A percentile compares a stretch with the other conserved stretches of the same genome.
These are phyloP conservation scores for Danio kyathit DNA, from an alignment of 2,797 vertebrate genomes.

Conservation along the genomic window DNA sequence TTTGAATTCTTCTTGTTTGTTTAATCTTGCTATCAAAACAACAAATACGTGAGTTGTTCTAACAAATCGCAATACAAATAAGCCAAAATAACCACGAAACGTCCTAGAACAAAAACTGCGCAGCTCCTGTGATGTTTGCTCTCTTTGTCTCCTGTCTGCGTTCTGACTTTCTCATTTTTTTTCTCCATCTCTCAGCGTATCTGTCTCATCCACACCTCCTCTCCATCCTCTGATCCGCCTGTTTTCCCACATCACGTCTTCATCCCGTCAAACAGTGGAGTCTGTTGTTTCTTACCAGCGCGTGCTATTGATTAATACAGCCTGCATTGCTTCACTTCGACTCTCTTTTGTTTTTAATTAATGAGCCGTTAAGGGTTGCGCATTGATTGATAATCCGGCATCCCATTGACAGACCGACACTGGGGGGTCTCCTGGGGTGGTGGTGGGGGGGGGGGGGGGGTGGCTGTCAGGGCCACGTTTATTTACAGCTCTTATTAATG, in stretches of 20 bases:
- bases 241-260: constrained; percentile 43
- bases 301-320: constrained; percentile 55
- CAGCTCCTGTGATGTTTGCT: neutral
- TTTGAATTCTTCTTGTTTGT: constrained; percentile 5
- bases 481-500: constrained; percentile 77
- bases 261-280: constrained; percentile 56
- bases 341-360: constrained; percentile 77
- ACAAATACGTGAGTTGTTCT: neutral
- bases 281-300: constrained; percentile 38
- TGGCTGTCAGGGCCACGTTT: constrained; percentile 56
- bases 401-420: neutral
- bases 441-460: too few species aligned
- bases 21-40: neutral
- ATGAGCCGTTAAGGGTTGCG: constrained; percentile 63
- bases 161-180: neutral
- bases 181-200: neutral
- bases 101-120: neutral
- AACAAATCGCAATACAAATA: neutral
- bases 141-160: neutral
- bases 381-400: constrained; percentile 60
- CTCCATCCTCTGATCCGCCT: constrained; percentile 25
- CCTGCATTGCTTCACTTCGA: constrained; percentile 41
- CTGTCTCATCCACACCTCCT: constrained; percentile 8
- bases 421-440: constrained; percentile 42
- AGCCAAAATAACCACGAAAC: neutral